Evolutionary conservation across 2,797 vertebrate species (phyloP), one percentile per base, ranked within the genome.

Genomic region (Prionace glauca): DNA sequence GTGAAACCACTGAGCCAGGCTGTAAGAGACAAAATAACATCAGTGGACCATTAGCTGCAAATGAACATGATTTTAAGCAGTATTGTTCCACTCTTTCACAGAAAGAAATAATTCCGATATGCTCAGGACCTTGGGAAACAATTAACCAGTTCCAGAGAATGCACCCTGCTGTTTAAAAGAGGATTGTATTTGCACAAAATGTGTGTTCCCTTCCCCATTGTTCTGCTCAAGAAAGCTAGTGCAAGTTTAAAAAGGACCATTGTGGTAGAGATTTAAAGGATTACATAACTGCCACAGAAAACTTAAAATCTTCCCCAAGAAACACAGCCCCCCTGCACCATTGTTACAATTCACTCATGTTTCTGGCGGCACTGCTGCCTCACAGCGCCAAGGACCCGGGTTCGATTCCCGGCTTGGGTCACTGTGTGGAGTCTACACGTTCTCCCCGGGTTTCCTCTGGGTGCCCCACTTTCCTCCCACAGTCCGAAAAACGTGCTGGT

Each of bases 1-100:
- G 96, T 99, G 98, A 96, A 99, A 99, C 99, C 99, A 99, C 97
- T 98, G 98, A 95, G 98, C 96, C 56, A 99, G 98, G 96, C 99
- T 99, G 96, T 96, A 96, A 60, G 60, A 87, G 87, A 96, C 65
- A 95, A 96, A 96, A 96, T 18, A 60, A 71, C 26, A 56, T 74
- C 41, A 94, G 93, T 18, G 24, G 18, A 32, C 29, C 77, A 95
- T 74, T 14, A 94, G 20, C 41, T 32, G 11, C 10, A 94, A 74
- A 29, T 74, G 36, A 74, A 3, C 26, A 50, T 41, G 18, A 8
- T 9, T 94, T 74, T 22, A 41, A 71, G 36, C 18, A 18, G 20
- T 45, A 45, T 9, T 36, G 8, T 22, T 45, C 50, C 18, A 45
- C 41, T 18, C 45, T 77, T 45, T 29, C 16, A 16, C 29, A 22